Evolutionary conservation across 2,888 invertebrate species (phyloP).

Genomic region (Agrochola macilenta): DNA sequence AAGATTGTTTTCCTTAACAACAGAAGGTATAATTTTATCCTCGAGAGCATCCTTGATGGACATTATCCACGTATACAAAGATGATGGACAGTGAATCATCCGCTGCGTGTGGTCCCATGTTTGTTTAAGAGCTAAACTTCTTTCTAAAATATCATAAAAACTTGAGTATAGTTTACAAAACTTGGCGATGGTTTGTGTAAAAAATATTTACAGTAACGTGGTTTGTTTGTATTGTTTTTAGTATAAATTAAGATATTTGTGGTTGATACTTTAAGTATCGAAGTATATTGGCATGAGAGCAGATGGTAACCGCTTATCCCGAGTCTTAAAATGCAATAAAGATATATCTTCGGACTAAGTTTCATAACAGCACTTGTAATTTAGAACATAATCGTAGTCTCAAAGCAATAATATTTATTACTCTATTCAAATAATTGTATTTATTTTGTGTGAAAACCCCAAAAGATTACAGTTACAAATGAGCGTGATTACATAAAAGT

Average conservation of each 20-base stretch:
- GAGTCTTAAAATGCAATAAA: slow-evolving; percentile 50
- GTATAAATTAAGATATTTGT: slow-evolving; percentile 50
- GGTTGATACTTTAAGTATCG: slow-evolving; percentile 42
- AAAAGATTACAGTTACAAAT: slow-evolving; percentile 31
- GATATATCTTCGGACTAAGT: slow-evolving; percentile 19
- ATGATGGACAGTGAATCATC: slow-evolving; percentile 70
- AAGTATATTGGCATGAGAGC: slow-evolving; percentile 43
- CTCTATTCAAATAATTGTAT: not conserved
- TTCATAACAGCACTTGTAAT: slow-evolving; percentile 3
- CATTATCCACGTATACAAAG: slow-evolving; percentile 58
- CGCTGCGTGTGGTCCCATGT: slow-evolving; percentile 80
- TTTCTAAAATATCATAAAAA: slow-evolving; percentile 72
- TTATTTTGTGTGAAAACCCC: not conserved
- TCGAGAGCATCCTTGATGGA: slow-evolving; percentile 58
- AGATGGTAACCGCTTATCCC: slow-evolving; percentile 53
- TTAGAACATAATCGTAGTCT: slow-evolving; percentile 16
- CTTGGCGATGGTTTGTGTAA: slow-evolving; percentile 63
- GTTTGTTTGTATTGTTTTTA: slow-evolving; percentile 60
- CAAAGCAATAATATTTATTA: slow-evolving; percentile 13
- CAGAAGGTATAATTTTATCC: slow-evolving; percentile 44
- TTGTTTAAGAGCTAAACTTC: slow-evolving; percentile 71
- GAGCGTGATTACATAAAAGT: slow-evolving; percentile 53
- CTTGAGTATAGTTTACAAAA: slow-evolving; percentile 69
- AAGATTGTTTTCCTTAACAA: slow-evolving; percentile 29
- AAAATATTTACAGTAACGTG: slow-evolving; percentile 63